These are phyloP conservation scores for Bothrops jararaca DNA, from an alignment of 2,113 vertebrate genomes.

Conservation along the genomic window DNA sequence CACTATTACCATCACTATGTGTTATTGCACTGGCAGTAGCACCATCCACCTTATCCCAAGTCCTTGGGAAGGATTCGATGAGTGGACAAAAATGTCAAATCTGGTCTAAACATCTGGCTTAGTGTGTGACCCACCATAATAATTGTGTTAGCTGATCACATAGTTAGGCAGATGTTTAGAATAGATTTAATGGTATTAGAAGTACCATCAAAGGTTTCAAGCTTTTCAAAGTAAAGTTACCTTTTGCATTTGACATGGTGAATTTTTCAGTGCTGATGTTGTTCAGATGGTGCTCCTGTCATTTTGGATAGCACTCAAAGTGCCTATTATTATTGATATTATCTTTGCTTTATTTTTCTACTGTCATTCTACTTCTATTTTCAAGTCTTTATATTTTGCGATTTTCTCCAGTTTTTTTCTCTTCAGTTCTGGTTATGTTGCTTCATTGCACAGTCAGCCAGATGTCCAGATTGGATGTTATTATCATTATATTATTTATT, in stretches of 20 bases:
- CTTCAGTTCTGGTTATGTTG: background rate
- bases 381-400: background rate
- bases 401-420: background rate
- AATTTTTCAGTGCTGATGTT: background rate
- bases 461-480: background rate
- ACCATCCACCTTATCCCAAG: background rate
- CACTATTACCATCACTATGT: background rate
- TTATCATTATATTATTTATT: background rate
- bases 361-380: background rate
- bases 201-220: background rate
- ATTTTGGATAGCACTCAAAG: background rate
- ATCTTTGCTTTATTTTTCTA: background rate
- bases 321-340: background rate
- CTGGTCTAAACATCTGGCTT: background rate
- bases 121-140: background rate
- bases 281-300: background rate
- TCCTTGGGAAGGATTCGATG: background rate
- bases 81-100: background rate
- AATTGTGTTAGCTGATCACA: background rate
- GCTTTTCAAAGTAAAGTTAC: background rate
- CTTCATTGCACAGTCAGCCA: background rate
- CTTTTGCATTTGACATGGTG: background rate
- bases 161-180: background rate
- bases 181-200: background rate
- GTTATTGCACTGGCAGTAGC: background rate